Evolutionary conservation across 2,888 invertebrate genomes (phyloP).

Genomic region (Pyrocoelia pectoralis): DNA sequence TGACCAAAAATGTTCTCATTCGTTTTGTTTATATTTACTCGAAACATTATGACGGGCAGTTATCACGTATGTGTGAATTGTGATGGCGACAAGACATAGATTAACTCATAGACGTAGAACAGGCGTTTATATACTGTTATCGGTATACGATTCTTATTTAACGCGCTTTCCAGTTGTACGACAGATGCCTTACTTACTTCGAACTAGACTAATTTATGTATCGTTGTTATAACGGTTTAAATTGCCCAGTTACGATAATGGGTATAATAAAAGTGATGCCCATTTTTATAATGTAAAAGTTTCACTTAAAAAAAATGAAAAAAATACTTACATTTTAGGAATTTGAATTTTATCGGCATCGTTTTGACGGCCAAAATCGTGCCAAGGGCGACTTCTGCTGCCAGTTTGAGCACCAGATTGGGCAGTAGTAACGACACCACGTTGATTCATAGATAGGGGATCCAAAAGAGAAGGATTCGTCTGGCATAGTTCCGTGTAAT

Average conservation of each 20-base stretch:
- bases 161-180: conserved; percentile 12
- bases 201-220: conserved; percentile 24
- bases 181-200: conserved; percentile 13
- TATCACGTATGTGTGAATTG: conserved; percentile 17
- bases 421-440: conserved; percentile 51
- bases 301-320: background rate
- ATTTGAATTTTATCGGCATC: conserved; percentile 97
- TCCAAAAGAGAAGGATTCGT: conserved; percentile 56
- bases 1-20: background rate
- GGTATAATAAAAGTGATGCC: conserved; percentile 23
- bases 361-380: conserved; percentile 92
- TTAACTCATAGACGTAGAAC: conserved; percentile 1
- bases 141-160: conserved; percentile 17
- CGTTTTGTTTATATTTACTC: background rate
- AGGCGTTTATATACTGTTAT: conserved; percentile 9
- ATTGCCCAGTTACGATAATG: conserved; percentile 29
- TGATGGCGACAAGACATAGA: conserved; percentile 15
- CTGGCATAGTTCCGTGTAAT: conserved; percentile 91
- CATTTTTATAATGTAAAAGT: conserved; percentile 23
- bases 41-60: conserved; percentile 12
- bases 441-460: conserved; percentile 56
- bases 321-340: conserved; percentile 92
- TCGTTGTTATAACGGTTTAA: conserved; percentile 27
- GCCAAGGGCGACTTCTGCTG: conserved; percentile 87
- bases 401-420: conserved; percentile 62